Evolutionary conservation across 2,113 vertebrate species (phyloP).

Genomic region (Melanostigma gelatinosum): DNA sequence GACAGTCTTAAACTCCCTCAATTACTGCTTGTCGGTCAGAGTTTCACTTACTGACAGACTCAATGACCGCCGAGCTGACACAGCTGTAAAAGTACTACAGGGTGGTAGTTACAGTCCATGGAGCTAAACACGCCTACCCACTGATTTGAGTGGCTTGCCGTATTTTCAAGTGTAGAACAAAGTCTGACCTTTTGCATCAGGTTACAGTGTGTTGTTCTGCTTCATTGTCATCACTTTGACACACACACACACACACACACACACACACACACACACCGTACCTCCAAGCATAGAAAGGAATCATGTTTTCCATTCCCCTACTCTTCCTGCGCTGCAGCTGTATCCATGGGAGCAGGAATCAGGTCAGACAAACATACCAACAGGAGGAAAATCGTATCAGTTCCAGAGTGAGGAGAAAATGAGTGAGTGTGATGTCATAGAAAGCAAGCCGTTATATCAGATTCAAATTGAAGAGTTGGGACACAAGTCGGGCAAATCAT

Average conservation of each 20-base stretch:
- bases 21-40: not conserved
- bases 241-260: not conserved
- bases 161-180: slow-evolving; percentile 46
- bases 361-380: slow-evolving; percentile 65
- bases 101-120: slow-evolving; percentile 2
- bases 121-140: slow-evolving; percentile 25
- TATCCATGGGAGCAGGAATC: slow-evolving; percentile 69
- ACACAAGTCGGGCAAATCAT: not conserved
- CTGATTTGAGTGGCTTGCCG: slow-evolving; percentile 20
- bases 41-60: slow-evolving; percentile 34
- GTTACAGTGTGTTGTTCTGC: slow-evolving; percentile 39
- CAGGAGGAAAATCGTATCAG: slow-evolving; percentile 51
- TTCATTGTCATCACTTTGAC: slow-evolving; percentile 50
- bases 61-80: slow-evolving; percentile 4
- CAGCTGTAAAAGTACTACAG: slow-evolving; percentile 2
- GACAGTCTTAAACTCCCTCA: not conserved
- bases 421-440: slow-evolving; percentile 7
- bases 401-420: slow-evolving; percentile 22
- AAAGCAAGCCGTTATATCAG: not conserved
- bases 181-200: slow-evolving; percentile 58
- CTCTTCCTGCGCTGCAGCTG: slow-evolving; percentile 47
- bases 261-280: slow-evolving; percentile 7
- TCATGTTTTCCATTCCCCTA: slow-evolving; percentile 62
- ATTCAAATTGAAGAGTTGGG: slow-evolving; percentile 15
- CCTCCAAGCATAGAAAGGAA: slow-evolving; percentile 45